Base-by-base conservation (phyloP, 2,888 invertebrate genomes). In the Ophion costatus region DNA sequence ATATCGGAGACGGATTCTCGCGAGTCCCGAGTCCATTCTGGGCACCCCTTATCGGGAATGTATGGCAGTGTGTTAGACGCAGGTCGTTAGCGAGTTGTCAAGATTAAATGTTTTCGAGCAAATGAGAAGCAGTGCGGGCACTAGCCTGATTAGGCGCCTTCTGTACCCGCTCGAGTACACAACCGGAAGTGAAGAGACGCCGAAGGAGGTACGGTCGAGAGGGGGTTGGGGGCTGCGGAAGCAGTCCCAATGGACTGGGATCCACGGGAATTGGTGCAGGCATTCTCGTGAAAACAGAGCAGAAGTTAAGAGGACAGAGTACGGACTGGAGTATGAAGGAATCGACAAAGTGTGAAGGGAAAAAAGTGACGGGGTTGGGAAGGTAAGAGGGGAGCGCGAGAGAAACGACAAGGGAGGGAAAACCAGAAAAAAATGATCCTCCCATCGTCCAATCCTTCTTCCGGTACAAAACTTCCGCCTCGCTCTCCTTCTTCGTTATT, bases 41-140 rank as follows among this genome's bases (percentile, higher is more conserved):
- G 24, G 63, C 74, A 56, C 57, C 90, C 91, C 90, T 92, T 93
- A 93, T 93, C 93, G 93, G 92, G 89, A 91, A 93, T 91, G 92
- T 92, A 92, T 91, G 45, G 92, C 91, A 92, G 90, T 90, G 90
- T 91, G 91, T 92, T 92, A 92, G 93, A 92, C 9, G 45, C 93
- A 92, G 92, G 93, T 93, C 93, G 93, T 93, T 93, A 93, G 93
- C 92, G 91, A 93, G 91, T 93, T 91, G 92, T 92, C 91, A 90
- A 93, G 93, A 92, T 93, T 93, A 93, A 93, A 93, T 92, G 92
- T 92, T 91, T 91, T 90, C 89, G 88, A 91, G 91, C 90, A 91
- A 92, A 93, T 93, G 92, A 92, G 92, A 92, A 92, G 89, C 91
- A 88, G 88, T 82, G 88, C 87, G 81, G 86, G 89, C 89, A 90